Evolutionary conservation across 2,888 invertebrate species (phyloP).

Genomic region (Leucoma salicis): DNA sequence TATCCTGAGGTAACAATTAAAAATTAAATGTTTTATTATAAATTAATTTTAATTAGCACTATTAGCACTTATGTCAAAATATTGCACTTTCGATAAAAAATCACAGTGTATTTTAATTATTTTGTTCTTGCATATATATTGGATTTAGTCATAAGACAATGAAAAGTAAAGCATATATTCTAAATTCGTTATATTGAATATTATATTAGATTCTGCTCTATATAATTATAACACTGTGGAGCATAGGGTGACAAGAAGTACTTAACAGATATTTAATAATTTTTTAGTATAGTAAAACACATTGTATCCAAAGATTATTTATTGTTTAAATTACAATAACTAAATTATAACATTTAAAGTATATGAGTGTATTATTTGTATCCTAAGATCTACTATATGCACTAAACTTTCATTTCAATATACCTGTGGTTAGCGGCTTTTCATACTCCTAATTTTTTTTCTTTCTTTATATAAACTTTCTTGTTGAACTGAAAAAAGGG

Average conservation of each 20-base stretch:
- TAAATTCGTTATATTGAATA: constrained; percentile 67
- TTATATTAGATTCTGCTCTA: constrained; percentile 46
- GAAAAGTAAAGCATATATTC: constrained; percentile 76
- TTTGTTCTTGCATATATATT: constrained; percentile 30
- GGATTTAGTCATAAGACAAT: constrained; percentile 34
- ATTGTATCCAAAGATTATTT: constrained; percentile 72
- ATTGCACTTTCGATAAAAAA: constrained; percentile 40
- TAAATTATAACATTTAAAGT: constrained; percentile 64
- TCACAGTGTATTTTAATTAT: constrained; percentile 36
- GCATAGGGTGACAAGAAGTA: constrained; percentile 40
- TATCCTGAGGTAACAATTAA: constrained; percentile 20
- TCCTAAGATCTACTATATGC: constrained; percentile 31
- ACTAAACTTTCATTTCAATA: constrained; percentile 11
- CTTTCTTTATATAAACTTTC: constrained; percentile 82
- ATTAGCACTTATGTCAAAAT: constrained; percentile 43
- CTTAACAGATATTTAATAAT: constrained; percentile 44
- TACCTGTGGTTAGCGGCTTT: constrained; percentile 42
- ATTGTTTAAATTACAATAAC: constrained; percentile 69
- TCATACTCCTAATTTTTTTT: constrained; percentile 88
- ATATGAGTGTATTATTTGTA: constrained; percentile 45
- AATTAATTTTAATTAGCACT: constrained; percentile 39
- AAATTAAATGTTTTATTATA: constrained; percentile 21
- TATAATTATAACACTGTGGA: constrained; percentile 41
- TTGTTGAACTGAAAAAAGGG: constrained; percentile 85
- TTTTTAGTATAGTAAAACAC: constrained; percentile 54